Base-by-base conservation (phyloP, 2,888 invertebrate species). In the Pardosa pseudoannulata region DNA sequence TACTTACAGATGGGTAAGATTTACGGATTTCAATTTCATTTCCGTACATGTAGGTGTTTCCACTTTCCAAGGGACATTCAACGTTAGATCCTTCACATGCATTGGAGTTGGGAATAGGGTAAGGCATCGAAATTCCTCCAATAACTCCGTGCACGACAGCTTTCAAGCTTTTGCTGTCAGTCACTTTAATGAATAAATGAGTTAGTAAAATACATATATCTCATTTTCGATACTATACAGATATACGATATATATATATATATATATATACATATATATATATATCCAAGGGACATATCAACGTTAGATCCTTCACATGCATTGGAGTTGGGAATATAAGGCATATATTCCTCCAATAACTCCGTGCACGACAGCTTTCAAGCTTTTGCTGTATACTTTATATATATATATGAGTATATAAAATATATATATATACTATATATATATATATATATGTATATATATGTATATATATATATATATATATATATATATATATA, bases 11-110 rank as follows among this genome's bases (percentile, higher is more conserved):
- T 11, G 83, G 83, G 16, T 78, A 78, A 13, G 64, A 56, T 11
- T 78, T 73, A 7, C 72, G 50, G 27, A 85, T 78, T 79, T 85
- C 83, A 13, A 85, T 62, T 11, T 85, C 83, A 41, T 78, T 76
- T 36, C 16, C 50, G 27, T 72, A 71, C 23, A 6, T 67, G 39
- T 85, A 85, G 0, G 36, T 41, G 1, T 78, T 16, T 6, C 78
- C 83, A 31, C 1, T 68, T 79, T 76, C 36, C 0, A 85, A 16
- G 41, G 83, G 83, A 39, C 83, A 85, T 28, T 85, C 72, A 29
- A 85, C 56, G 0, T 68, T 56, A 0, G 62, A 64, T 13, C 67
- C 29, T n/a, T 73, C 83, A 32, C 83, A 85, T 16, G 76, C 83
- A 78, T 78, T 67, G 7, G 56, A 28, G 11, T 85, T 85, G 28